Conservation (phyloP, 2,113 vertebrate species). For the Montifringilla adamsi region DNA sequence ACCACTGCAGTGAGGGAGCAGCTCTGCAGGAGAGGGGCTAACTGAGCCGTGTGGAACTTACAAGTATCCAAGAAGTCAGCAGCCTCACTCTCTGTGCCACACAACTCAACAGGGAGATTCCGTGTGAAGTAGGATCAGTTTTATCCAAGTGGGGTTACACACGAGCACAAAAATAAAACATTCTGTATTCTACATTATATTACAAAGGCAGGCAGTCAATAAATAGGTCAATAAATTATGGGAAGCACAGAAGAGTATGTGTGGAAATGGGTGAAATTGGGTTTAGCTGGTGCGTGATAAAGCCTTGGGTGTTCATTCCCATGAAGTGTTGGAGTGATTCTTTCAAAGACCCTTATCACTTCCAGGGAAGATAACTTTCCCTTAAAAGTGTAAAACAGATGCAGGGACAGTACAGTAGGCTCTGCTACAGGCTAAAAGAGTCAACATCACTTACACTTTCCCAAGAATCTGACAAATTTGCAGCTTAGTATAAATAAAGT, state of each 20-base stretch:
- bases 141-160: slow-evolving; percentile 45
- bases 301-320: slow-evolving; percentile 11
- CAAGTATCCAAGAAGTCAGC: not conserved
- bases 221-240: slow-evolving; percentile 82
- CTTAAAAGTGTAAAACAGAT: slow-evolving; percentile 51
- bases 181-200: slow-evolving; percentile 81
- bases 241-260: slow-evolving; percentile 53
- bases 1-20: not conserved
- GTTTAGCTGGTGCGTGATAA: not conserved
- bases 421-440: slow-evolving; percentile 1
- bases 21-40: not conserved
- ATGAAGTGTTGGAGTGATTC: slow-evolving; percentile 15
- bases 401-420: not conserved
- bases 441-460: slow-evolving; percentile 62
- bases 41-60: not conserved
- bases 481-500: slow-evolving; percentile 71
- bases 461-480: slow-evolving; percentile 70
- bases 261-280: slow-evolving; percentile 1
- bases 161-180: slow-evolving; percentile 76
- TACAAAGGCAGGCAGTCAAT: slow-evolving; percentile 77
- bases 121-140: not conserved
- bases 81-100: not conserved
- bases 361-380: slow-evolving; percentile 51
- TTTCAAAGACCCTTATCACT: slow-evolving; percentile 55
- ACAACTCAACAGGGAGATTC: not conserved